These are phyloP conservation scores for Ichneumoninae sp. DNA, from an alignment of 2,888 invertebrate species.

Conservation along the genomic window DNA sequence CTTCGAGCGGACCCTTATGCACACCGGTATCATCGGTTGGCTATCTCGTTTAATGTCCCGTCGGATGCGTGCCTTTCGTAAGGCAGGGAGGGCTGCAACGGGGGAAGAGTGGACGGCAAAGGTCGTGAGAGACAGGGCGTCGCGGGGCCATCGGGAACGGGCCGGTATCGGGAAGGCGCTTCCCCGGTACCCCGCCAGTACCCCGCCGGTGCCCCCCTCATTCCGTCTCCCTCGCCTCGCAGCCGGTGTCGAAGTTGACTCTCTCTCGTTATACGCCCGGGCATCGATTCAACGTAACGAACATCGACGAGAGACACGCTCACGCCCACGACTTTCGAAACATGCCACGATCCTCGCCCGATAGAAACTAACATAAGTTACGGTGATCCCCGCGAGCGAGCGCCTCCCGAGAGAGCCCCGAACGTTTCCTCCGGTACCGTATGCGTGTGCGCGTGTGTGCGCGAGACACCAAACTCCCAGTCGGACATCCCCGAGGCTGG, in stretches of 20 bases:
- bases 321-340: constrained; percentile 70
- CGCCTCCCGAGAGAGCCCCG: not conserved
- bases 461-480: constrained; percentile 23
- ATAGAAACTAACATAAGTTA: constrained; percentile 68
- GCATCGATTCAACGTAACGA: constrained; percentile 70
- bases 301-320: constrained; percentile 62
- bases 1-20: constrained; percentile 66
- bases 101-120: constrained; percentile 43
- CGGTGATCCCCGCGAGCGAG: constrained; percentile 60
- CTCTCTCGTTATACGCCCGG: constrained; percentile 59
- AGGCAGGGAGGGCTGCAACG: constrained; percentile 25
- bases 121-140: constrained; percentile 46
- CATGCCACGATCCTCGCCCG: constrained; percentile 66
- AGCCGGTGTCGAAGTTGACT: constrained; percentile 63
- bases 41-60: constrained; percentile 50
- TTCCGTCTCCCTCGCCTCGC: not conserved
- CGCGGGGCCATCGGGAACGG: not conserved
- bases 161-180: not conserved
- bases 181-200: not conserved
- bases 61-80: constrained; percentile 42
- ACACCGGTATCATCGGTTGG: constrained; percentile 45
- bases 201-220: not conserved
- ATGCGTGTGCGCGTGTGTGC: no score
- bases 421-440: not conserved
- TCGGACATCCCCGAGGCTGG: constrained; percentile 57